phyloP scores from a whole-genome alignment of 2,888 invertebrate genomes.

The Drosophila maculinotata region DNA sequence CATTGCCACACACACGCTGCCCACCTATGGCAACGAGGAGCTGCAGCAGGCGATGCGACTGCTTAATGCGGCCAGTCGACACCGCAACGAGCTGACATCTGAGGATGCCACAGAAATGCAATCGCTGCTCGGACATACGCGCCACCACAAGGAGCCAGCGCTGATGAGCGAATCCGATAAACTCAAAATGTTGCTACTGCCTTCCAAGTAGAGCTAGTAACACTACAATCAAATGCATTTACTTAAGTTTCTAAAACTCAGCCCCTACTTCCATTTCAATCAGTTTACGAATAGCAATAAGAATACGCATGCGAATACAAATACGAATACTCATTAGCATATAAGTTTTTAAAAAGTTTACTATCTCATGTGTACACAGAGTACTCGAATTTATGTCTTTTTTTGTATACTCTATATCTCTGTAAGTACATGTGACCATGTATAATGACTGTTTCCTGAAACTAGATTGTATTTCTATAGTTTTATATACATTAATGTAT shows the following conservation, averaged over 20 bases:
- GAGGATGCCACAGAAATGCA: constrained; percentile 82
- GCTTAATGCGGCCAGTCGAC: constrained; percentile 79
- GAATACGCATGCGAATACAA: constrained; percentile 24
- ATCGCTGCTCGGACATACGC: constrained; percentile 66
- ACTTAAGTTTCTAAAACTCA: constrained; percentile 56
- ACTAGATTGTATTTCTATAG: constrained; percentile 26
- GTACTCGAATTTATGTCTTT: constrained; percentile 10
- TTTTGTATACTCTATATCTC: constrained; percentile 23
- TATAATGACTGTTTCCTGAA: constrained; percentile 52
- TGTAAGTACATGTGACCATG: constrained; percentile 24
- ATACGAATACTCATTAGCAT: constrained; percentile 71
- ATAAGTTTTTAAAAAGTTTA: constrained; percentile 48
- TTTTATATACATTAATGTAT: constrained; percentile 46
- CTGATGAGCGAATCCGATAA: constrained; percentile 85
- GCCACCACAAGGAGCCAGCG: constrained; percentile 71
- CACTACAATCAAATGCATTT: constrained; percentile 61
- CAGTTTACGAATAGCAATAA: constrained; percentile 18
- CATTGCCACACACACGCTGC: constrained; percentile 85
- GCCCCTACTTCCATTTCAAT: constrained; percentile 21
- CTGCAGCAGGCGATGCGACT: constrained; percentile 79
- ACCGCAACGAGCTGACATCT: constrained; percentile 60
- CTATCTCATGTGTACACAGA: constrained; percentile 27
- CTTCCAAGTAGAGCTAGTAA: constrained; percentile 78
- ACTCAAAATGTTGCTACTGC: constrained; percentile 85
- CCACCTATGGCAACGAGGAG: constrained; percentile 79